Evolutionary conservation across 2,888 invertebrate species (phyloP).

Genomic region (Acanthosepion esculentum): DNA sequence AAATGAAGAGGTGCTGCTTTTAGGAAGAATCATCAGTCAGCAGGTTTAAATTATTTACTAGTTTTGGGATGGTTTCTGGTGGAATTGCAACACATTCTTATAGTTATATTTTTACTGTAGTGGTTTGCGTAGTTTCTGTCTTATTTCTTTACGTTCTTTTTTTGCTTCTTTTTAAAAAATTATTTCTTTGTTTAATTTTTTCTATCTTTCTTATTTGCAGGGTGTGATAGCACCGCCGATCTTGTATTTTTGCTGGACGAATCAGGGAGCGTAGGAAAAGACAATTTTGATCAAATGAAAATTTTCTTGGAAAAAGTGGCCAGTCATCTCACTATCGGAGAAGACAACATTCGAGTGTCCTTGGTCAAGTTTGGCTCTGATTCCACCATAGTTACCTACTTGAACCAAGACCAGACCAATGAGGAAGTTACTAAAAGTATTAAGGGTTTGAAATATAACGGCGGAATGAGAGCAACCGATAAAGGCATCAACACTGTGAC

Average conservation of each 20-base stretch:
- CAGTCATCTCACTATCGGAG: conserved; percentile 45
- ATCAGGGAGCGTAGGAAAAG: conserved; percentile 54
- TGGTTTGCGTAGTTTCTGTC: too few species aligned
- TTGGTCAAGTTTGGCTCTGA: conserved; percentile 49
- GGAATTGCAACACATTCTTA: too few species aligned
- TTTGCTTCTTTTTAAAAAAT: too few species aligned
- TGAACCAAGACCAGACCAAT: conserved; percentile 50
- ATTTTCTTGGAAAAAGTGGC: conserved; percentile 51
- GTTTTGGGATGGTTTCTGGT: too few species aligned
- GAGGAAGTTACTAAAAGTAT: conserved; percentile 47
- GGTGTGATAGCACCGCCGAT: conserved; percentile 49
- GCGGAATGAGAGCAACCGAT: conserved; percentile 51
- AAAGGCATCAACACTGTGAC: conserved; percentile 45
- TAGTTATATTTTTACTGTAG: too few species aligned
- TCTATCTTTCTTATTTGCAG: conserved; percentile 10
- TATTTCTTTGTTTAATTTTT: too few species aligned
- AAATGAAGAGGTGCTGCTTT: too few species aligned
- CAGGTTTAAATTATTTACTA: too few species aligned
- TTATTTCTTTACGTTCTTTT: too few species aligned
- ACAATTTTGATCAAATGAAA: conserved; percentile 51
- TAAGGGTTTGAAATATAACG: conserved; percentile 42
- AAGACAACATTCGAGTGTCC: conserved; percentile 50
- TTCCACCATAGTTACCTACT: conserved; percentile 45
- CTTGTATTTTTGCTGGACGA: conserved; percentile 54
- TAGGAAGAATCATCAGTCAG: too few species aligned